A percentile compares a stretch with the other conserved stretches of the same genome.
These are phyloP conservation scores for Altica lythri DNA, from an alignment of 2,888 invertebrate genomes.

Conservation along the genomic window DNA sequence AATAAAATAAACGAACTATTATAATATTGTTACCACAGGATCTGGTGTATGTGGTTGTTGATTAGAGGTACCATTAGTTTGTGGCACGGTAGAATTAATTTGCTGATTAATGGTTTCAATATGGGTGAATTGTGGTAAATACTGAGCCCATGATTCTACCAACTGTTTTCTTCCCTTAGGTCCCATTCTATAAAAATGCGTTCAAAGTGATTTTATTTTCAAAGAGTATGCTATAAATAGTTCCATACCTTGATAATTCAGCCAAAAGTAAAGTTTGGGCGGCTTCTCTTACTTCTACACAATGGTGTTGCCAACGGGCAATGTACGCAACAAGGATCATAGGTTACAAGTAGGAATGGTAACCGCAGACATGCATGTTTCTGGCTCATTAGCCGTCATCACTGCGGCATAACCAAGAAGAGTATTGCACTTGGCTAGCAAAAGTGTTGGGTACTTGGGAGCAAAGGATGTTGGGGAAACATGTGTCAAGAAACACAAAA, in stretches of 20 bases:
- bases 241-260: slow-evolving; percentile 66
- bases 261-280: slow-evolving; percentile 94
- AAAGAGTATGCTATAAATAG: background rate
- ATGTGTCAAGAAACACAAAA: no score
- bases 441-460: no score
- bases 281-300: slow-evolving; percentile 95
- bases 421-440: no score
- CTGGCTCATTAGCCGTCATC: no score
- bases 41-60: slow-evolving; percentile 44
- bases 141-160: slow-evolving; percentile 96
- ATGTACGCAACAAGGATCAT: no score
- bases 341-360: no score
- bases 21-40: slow-evolving; percentile 36
- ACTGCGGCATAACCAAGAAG: no score
- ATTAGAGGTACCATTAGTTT: slow-evolving; percentile 56
- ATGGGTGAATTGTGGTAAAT: slow-evolving; percentile 85
- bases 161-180: slow-evolving; percentile 89
- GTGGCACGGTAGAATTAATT: slow-evolving; percentile 57
- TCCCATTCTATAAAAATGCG: slow-evolving; percentile 65
- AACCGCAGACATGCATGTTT: no score
- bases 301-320: slow-evolving; percentile 99
- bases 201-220: background rate
- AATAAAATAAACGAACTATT: background rate
- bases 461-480: no score
- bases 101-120: slow-evolving; percentile 78